A percentile compares a stretch with the other conserved stretches of the same genome.
phyloP scores from a whole-genome alignment of 2,797 vertebrate genomes.

The Synanceia verrucosa region DNA sequence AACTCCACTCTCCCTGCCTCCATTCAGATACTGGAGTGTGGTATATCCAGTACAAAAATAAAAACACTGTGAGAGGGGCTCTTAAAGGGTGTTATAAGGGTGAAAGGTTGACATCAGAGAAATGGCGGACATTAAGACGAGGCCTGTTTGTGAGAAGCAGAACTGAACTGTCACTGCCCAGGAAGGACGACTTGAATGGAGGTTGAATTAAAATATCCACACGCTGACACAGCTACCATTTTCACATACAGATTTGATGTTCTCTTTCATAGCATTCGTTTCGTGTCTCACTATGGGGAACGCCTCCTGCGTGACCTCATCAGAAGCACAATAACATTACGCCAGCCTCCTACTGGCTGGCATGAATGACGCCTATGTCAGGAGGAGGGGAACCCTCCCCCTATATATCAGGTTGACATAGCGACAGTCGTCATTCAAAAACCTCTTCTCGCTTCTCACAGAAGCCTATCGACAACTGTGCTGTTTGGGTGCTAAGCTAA shows the following conservation, averaged over 20 bases:
- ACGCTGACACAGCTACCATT: not conserved
- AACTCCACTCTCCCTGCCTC: constrained; percentile 1
- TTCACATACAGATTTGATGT: constrained; percentile 1
- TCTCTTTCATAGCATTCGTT: no score
- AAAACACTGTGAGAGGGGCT: constrained; percentile 1
- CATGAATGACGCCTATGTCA: no score
- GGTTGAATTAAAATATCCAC: constrained; percentile 2
- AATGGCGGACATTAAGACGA: not conserved
- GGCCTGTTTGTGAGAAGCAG: not conserved
- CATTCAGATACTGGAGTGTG: not conserved
- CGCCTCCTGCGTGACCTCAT: not conserved
- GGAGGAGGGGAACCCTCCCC: no score
- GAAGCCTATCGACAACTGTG: no score
- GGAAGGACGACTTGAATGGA: not conserved
- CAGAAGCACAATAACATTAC: not conserved
- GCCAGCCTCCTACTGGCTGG: no score
- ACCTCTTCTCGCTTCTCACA: no score
- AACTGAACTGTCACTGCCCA: not conserved
- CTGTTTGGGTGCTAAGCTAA: no score
- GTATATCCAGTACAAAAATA: constrained; percentile 15
- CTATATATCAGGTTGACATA: no score
- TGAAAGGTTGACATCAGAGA: constrained; percentile 10
- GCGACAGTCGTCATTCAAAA: no score
- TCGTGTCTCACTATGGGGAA: no score
- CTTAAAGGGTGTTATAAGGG: constrained; percentile 22